phyloP scores from a whole-genome alignment of 2,888 invertebrate genomes.

The Idaea straminata region DNA sequence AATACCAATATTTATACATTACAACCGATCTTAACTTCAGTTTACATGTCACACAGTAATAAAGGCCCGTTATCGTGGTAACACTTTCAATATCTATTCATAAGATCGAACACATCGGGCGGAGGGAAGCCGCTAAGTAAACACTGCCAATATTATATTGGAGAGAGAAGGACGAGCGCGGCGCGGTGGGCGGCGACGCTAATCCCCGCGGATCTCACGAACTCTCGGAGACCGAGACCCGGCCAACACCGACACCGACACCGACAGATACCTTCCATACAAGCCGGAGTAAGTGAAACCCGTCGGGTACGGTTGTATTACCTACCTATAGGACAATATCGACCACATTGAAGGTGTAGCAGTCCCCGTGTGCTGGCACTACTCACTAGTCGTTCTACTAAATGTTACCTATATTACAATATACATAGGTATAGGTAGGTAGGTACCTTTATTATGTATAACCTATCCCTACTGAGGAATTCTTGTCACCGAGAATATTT shows the following conservation, averaged over 20 bases:
- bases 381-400: background rate
- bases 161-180: background rate
- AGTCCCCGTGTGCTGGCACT: background rate
- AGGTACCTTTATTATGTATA: background rate
- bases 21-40: too few species aligned
- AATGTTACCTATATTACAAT: background rate
- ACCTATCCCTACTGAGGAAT: background rate
- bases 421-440: background rate
- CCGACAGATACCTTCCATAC: background rate
- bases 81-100: background rate
- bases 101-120: background rate
- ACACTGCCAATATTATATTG: background rate
- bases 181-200: background rate
- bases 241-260: background rate
- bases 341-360: background rate
- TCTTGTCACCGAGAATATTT: background rate
- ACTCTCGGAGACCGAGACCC: background rate
- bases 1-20: too few species aligned
- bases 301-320: background rate
- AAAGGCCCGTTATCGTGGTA: too few species aligned
- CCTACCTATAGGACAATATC: background rate
- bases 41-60: too few species aligned
- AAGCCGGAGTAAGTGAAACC: background rate
- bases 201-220: background rate
- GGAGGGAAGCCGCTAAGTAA: background rate